Evolutionary conservation across 2,888 invertebrate species (phyloP), one percentile per base, ranked within the genome.

Genomic region (Ichneumon xanthorius): DNA sequence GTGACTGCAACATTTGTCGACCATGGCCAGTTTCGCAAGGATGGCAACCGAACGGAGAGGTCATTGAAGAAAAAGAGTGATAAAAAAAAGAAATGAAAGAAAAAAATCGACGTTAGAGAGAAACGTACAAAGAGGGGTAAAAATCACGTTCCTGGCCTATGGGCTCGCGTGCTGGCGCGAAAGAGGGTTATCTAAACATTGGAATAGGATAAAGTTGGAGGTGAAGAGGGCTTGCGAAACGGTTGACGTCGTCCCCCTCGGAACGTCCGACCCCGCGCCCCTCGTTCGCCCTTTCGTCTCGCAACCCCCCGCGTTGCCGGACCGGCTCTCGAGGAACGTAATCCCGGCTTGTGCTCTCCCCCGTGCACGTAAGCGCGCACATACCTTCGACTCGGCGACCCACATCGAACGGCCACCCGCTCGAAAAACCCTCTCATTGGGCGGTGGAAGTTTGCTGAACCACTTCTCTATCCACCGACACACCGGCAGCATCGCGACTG

Each of bases 161-260:
- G 65, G 70, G 55, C 81, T 75, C 68, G 80, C 65, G 58, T 55
- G 53, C 26, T 40, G 61, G 33, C 55, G 50, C 37, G 58, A 80
- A 84, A 80, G 73, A 63, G 75, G 75, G 85, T 82, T 85, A 85
- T 85, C 82, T 82, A 85, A 85, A 85, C 85, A 82, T 85, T 82
- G 85, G 71, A 85, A 85, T 85, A 71, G 85, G 85, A 82, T 85
- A 82, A 85, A 85, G 85, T 85, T 76, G 76, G 75, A 53, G 79
- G 71, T 58, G 75, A 85, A 82, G 75, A 79, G 79, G 53, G 63
- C 58, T 58, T 58, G 61, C 45, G 85, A 71, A 85, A 76, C 4
- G 75, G 58, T 76, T 82, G 85, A 72, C 82, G 67, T 82, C 75
- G 55, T 61, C 67, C 75, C 73, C 50, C 71, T 50, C 45, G 48